These are phyloP conservation scores for Hipposideros larvatus DNA, from an alignment of 2,797 vertebrate species.

Conservation along the genomic window DNA sequence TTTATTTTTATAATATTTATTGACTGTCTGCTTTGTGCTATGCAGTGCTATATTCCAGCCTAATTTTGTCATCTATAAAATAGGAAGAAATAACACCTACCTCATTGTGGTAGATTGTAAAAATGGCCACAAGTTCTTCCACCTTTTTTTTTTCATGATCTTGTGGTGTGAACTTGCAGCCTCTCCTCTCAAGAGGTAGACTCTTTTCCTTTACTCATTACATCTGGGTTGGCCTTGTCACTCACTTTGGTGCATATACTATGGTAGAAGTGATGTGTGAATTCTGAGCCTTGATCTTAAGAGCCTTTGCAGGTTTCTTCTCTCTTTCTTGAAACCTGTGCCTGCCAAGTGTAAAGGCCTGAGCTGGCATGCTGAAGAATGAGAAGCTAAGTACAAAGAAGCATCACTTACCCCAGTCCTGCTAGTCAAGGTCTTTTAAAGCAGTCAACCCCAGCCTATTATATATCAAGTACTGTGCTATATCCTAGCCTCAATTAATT, in stretches of 20 bases:
- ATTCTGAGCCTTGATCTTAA: background rate
- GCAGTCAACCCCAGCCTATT: background rate
- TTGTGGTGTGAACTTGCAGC: background rate
- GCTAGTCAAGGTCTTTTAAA: background rate
- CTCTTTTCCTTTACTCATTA: background rate
- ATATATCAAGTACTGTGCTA: background rate
- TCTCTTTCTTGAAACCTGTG: background rate
- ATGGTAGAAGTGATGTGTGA: background rate
- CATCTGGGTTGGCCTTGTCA: background rate
- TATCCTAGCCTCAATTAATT: background rate
- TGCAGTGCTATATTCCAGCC: background rate
- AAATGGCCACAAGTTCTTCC: background rate
- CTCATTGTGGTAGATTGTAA: background rate
- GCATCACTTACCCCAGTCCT: background rate
- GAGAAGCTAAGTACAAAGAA: background rate
- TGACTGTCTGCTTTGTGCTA: background rate
- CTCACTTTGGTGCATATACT: background rate
- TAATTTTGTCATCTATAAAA: constrained; percentile 36
- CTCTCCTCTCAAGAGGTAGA: background rate
- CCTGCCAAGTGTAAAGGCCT: background rate
- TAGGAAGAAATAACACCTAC: background rate
- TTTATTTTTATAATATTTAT: constrained; percentile 35
- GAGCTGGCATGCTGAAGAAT: background rate
- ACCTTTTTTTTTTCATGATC: background rate
- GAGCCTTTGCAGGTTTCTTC: background rate